Percentiles rank a stretch among this genome's conserved stretches.
These are phyloP conservation scores for Halocynthia aurantium DNA, from an alignment of 23 tunicate species.

Conservation along the genomic window DNA sequence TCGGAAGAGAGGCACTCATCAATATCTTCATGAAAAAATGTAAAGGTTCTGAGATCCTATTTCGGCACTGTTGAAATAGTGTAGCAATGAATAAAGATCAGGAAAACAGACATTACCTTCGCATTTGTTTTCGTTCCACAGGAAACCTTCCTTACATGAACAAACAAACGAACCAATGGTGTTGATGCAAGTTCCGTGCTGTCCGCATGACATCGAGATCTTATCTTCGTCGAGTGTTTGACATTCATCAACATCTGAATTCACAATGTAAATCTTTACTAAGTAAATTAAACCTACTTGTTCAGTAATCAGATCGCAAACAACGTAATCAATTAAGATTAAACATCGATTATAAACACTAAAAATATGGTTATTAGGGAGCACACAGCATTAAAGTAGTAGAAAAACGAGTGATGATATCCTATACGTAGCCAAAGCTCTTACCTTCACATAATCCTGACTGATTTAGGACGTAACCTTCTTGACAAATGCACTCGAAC, in stretches of 20 bases:
- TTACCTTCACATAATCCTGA: conserved; percentile 59
- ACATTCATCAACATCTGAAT: conserved; percentile 61
- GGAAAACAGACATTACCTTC: conserved; percentile 39
- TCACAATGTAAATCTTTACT: too few relatives aligned
- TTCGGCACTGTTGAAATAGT: too few relatives aligned
- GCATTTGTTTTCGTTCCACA: conserved; percentile 37
- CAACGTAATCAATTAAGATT: too few relatives aligned
- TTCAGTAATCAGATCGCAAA: too few relatives aligned
- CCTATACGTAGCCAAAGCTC: background rate
- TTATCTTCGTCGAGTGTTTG: too few relatives aligned
- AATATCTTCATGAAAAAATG: conserved; percentile 32
- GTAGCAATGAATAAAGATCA: background rate
- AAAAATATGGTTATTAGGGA: too few relatives aligned
- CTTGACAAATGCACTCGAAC: conserved; percentile 61
- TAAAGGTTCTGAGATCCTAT: too few relatives aligned
- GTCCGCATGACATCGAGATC: background rate
- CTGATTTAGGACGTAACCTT: conserved; percentile 44
- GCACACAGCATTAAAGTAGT: too few relatives aligned
- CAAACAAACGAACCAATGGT: conserved; percentile 52
- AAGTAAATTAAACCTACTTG: too few relatives aligned
- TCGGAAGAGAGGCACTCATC: conserved; percentile 67
- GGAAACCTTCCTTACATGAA: conserved; percentile 48
- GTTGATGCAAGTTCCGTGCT: conserved; percentile 32
- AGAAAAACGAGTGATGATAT: too few relatives aligned
- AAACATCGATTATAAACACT: too few relatives aligned